Evolutionary conservation across 2,113 vertebrate species (phyloP).

Genomic region (Ammodytes dubius): DNA sequence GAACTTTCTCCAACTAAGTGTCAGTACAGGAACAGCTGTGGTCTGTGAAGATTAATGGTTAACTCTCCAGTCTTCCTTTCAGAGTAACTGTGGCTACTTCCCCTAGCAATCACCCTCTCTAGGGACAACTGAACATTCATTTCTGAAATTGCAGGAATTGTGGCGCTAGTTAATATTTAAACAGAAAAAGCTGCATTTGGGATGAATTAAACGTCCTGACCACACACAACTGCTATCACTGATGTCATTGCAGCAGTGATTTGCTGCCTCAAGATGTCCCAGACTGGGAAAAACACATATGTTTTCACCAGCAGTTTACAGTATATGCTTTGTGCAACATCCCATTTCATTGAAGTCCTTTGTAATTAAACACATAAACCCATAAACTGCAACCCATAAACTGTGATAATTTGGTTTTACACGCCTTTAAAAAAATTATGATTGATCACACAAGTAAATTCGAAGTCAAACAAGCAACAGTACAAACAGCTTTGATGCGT

Average conservation of each 20-base stretch:
- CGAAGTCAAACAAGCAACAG: constrained; percentile 13
- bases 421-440: not conserved
- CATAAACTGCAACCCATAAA: constrained; percentile 10
- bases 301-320: not conserved
- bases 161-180: not conserved
- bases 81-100: not conserved
- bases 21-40: constrained; percentile 16
- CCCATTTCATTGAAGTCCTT: not conserved
- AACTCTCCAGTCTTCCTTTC: not conserved
- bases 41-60: not conserved
- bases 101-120: not conserved
- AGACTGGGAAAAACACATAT: constrained; percentile 33
- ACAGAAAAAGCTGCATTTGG: not conserved
- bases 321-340: constrained; percentile 8
- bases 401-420: not conserved
- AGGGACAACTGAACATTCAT: not conserved
- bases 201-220: constrained; percentile 11
- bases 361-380: constrained; percentile 43
- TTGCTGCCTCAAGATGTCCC: constrained; percentile 5
- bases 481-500: constrained; percentile 1
- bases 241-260: constrained; percentile 11
- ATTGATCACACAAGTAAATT: not conserved
- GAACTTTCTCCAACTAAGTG: not conserved
- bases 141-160: constrained; percentile 1
- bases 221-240: constrained; percentile 42